A percentile compares a stretch with the other conserved stretches of the same genome.
Evolutionary conservation across 2,888 invertebrate species (phyloP).

Genomic region (Halocaridina rubra): DNA sequence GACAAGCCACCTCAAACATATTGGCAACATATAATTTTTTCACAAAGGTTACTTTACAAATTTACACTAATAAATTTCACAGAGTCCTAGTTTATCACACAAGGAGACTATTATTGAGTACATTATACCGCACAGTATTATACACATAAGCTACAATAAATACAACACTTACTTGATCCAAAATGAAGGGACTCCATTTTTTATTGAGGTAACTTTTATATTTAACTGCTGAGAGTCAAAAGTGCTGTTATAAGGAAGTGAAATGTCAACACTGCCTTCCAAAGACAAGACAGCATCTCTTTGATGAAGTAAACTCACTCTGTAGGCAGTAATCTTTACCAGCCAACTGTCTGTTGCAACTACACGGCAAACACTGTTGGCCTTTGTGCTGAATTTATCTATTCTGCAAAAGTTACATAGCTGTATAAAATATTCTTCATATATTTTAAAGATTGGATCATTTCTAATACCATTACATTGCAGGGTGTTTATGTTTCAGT

Average conservation of each 20-base stretch:
- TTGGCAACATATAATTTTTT: no score
- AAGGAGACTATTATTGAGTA: no score
- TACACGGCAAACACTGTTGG: slow-evolving; percentile 78
- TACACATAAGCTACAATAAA: neutral
- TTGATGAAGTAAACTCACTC: slow-evolving; percentile 81
- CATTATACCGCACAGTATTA: no score
- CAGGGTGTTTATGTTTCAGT: no score
- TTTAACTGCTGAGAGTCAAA: slow-evolving; percentile 85
- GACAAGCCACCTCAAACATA: no score
- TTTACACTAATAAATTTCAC: no score
- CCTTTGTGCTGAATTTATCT: slow-evolving; percentile 78
- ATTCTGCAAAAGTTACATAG: slow-evolving; percentile 75
- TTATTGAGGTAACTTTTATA: slow-evolving; percentile 74
- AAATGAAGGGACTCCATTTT: slow-evolving; percentile 35
- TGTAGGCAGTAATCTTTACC: slow-evolving; percentile 82
- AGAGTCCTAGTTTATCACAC: no score
- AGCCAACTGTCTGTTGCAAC: slow-evolving; percentile 89
- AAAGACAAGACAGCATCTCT: slow-evolving; percentile 81
- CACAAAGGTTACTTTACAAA: no score
- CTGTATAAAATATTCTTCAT: no score
- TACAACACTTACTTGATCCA: slow-evolving; percentile 27
- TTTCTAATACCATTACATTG: no score
- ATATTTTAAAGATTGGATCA: no score
- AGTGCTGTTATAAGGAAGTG: slow-evolving; percentile 76
- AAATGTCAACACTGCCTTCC: slow-evolving; percentile 72